Conservation (phyloP, 2,888 invertebrate genomes). For the Acronicta aceris region DNA sequence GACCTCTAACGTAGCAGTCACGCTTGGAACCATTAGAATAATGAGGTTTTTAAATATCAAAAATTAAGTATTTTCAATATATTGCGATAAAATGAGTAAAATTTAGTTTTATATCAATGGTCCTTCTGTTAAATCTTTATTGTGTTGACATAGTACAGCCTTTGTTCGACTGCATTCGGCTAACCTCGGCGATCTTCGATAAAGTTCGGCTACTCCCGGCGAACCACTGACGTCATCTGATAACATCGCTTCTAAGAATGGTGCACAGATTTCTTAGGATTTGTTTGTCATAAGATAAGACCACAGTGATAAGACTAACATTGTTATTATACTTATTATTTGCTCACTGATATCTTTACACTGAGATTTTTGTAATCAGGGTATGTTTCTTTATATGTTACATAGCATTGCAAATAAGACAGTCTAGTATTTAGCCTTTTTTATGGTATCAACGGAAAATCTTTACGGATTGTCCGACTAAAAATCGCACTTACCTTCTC, state of each 20-base stretch:
- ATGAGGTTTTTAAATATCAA: too few relatives aligned
- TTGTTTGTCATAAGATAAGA: constrained; percentile 33
- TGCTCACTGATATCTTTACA: not conserved
- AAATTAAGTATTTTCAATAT: too few relatives aligned
- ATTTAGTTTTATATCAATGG: not conserved
- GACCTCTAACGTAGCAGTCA: too few relatives aligned
- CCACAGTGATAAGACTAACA: constrained; percentile 30
- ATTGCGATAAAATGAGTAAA: too few relatives aligned
- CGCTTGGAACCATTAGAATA: too few relatives aligned
- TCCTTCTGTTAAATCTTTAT: constrained; percentile 16
- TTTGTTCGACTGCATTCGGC: constrained; percentile 47
- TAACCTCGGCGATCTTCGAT: constrained; percentile 32
- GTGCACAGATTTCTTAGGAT: constrained; percentile 50
- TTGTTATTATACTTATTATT: constrained; percentile 20
- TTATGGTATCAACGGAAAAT: too few relatives aligned
- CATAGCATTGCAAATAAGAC: not conserved
- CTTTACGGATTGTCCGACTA: too few relatives aligned
- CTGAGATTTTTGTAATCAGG: not conserved
- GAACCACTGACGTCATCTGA: constrained; percentile 41
- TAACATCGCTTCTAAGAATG: constrained; percentile 43
- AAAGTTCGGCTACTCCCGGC: constrained; percentile 38
- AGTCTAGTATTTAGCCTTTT: too few relatives aligned
- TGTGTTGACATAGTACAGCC: constrained; percentile 37
- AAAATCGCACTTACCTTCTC: too few relatives aligned
- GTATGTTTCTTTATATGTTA: not conserved